Base-by-base conservation (phyloP, 2,888 invertebrate genomes). In the Pasiphila rectangulata region DNA sequence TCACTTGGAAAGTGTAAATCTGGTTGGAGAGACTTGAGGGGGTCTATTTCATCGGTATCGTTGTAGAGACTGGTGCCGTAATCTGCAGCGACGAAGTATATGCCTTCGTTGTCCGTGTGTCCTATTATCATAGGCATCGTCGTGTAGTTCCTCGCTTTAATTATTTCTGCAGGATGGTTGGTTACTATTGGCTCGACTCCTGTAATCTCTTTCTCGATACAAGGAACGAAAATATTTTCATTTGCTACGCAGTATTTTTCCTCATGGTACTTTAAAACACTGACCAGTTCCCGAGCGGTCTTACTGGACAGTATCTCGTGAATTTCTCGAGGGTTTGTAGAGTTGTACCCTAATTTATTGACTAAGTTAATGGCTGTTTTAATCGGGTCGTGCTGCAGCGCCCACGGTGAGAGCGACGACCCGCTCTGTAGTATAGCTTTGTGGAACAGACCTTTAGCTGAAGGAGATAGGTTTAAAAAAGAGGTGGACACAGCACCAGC, bases 61-160 rank as follows among this genome's bases (percentile, higher is more conserved):
- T 67, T 72, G 23, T 66, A 73, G 6, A 84, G 50, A 43, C 69
- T 79, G 0, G 55, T 77, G 0, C 87, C 86, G 47, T 77, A 83
- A 54, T 85, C 79, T 54, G 74, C 69, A 59, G 75, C 64, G 1
- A 78, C 81, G 39, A 86, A 87, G 50, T 75, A 83, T 29, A 85
- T 77, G 0, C 87, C 88, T 67, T 88, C 88, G 13, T 74, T 78
- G 50, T 85, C 79, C 9, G 83, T 88, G 40, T 73, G 78, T 0
- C 88, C 87, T 10, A 87, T 79, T 20, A 88, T 84, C 79, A 87
- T 82, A 0, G 88, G 88, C 3, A 88, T 67, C 64, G 84, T 84
- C 0, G 75, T 79, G 39, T 84, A 88, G 46, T 86, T 81, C 0
- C 83, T 80, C 0, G 82, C 69, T 27, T 54, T 59, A 9, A 88